These are phyloP conservation scores for Girardia tigrina DNA, from an alignment of 2,888 invertebrate species.

Conservation along the genomic window DNA sequence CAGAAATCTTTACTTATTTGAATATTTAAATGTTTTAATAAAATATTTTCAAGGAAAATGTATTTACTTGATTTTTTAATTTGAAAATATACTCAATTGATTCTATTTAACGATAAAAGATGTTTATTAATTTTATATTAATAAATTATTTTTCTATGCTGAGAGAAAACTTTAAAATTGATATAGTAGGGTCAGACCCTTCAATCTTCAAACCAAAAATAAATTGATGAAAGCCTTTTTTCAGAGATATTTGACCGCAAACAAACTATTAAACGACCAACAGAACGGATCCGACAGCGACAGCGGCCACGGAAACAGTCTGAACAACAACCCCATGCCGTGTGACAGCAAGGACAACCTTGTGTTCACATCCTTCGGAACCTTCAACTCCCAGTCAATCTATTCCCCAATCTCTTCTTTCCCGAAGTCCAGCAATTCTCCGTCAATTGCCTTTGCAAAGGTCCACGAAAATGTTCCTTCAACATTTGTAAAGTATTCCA, in stretches of 20 bases:
- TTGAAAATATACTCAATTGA: too few species aligned
- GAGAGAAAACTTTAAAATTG: too few species aligned
- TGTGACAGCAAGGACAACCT: slow-evolving; percentile 16
- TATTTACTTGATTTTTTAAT: too few species aligned
- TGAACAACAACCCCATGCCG: not conserved
- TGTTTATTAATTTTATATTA: too few species aligned
- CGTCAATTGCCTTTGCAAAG: not conserved
- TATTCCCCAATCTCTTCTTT: not conserved
- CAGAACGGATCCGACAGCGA: slow-evolving; percentile 15
- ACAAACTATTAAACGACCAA: not conserved
- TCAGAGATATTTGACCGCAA: not conserved
- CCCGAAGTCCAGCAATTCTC: not conserved
- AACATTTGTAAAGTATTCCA: not conserved
- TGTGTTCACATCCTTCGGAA: not conserved
- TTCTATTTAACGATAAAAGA: too few species aligned
- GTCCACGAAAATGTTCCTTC: not conserved
- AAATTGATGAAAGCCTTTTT: too few species aligned
- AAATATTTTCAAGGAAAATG: too few species aligned
- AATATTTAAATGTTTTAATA: too few species aligned
- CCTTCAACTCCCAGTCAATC: not conserved
- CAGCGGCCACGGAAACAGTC: slow-evolving; percentile 18
- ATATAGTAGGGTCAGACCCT: too few species aligned
- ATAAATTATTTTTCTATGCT: too few species aligned
- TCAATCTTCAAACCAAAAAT: too few species aligned
- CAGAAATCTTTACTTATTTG: too few species aligned